phyloP scores from a whole-genome alignment of 2,888 invertebrate genomes.

The Nowickia ferox region DNA sequence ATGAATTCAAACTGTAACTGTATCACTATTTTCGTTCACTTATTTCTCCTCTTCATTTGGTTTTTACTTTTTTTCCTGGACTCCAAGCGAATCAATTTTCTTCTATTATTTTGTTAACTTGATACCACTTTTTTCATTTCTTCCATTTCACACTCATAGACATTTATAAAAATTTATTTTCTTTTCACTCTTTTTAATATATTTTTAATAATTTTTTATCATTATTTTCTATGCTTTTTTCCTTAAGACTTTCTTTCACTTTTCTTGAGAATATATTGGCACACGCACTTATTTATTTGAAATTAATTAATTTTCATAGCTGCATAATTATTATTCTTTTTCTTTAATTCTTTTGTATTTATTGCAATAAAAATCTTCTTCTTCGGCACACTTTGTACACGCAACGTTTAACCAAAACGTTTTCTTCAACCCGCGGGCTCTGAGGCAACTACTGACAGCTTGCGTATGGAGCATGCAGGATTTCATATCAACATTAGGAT shows the following conservation, averaged over 20 bases:
- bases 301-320: slow-evolving; percentile 35
- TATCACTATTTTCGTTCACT: not conserved
- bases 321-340: slow-evolving; percentile 41
- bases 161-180: not conserved
- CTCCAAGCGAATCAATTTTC: not conserved
- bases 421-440: slow-evolving; percentile 84
- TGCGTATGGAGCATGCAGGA: slow-evolving; percentile 74
- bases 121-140: not conserved
- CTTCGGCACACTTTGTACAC: slow-evolving; percentile 75
- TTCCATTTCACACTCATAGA: not conserved
- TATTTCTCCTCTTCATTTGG: not conserved
- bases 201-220: not conserved
- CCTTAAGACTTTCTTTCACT: slow-evolving; percentile 3
- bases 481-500: slow-evolving; percentile 68
- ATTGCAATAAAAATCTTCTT: slow-evolving; percentile 67
- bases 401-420: slow-evolving; percentile 83
- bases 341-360: slow-evolving; percentile 46
- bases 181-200: not conserved
- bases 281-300: slow-evolving; percentile 13
- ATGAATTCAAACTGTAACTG: not conserved
- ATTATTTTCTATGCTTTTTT: slow-evolving; percentile 7
- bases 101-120: slow-evolving; percentile 9
- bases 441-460: slow-evolving; percentile 83
- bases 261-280: slow-evolving; percentile 32
- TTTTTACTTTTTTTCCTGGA: slow-evolving; percentile 16